phyloP scores from a whole-genome alignment of 2,888 invertebrate genomes.

The Pecten maximus region DNA sequence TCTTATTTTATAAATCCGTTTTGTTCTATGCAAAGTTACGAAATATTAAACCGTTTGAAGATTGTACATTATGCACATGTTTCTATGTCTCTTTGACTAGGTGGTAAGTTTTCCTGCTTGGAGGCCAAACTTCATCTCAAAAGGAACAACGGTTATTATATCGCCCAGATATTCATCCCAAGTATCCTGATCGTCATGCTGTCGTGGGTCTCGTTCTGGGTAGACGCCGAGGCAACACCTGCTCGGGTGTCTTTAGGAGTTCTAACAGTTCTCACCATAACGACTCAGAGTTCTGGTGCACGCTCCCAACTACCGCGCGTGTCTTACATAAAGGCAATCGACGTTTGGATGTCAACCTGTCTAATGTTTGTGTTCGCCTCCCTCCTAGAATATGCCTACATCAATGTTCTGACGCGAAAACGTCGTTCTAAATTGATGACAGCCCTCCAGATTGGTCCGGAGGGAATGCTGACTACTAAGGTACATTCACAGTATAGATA shows the following conservation, averaged over 20 bases:
- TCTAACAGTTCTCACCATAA: slow-evolving; percentile 63
- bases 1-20: too few relatives aligned
- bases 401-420: slow-evolving; percentile 53
- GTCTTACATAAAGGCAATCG: slow-evolving; percentile 61
- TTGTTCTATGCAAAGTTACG: too few relatives aligned
- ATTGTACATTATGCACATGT: not conserved
- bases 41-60: too few relatives aligned
- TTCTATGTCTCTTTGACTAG: not conserved
- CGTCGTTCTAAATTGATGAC: not conserved
- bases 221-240: slow-evolving; percentile 58
- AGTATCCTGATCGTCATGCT: slow-evolving; percentile 62
- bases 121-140: slow-evolving; percentile 50
- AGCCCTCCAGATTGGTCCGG: not conserved
- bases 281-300: slow-evolving; percentile 60
- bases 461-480: not conserved
- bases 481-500: too few relatives aligned
- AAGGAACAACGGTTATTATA: slow-evolving; percentile 58
- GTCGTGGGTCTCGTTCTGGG: slow-evolving; percentile 60
- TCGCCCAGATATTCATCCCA: slow-evolving; percentile 62
- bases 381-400: slow-evolving; percentile 55
- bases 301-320: slow-evolving; percentile 57
- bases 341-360: slow-evolving; percentile 58
- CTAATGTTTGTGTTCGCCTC: slow-evolving; percentile 56
- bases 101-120: slow-evolving; percentile 57
- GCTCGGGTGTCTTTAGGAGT: slow-evolving; percentile 59